A percentile compares a stretch with the other conserved stretches of the same genome.
Evolutionary conservation across 2,113 vertebrate species (phyloP).

Genomic region (zebrafish (Danio rerio)): DNA sequence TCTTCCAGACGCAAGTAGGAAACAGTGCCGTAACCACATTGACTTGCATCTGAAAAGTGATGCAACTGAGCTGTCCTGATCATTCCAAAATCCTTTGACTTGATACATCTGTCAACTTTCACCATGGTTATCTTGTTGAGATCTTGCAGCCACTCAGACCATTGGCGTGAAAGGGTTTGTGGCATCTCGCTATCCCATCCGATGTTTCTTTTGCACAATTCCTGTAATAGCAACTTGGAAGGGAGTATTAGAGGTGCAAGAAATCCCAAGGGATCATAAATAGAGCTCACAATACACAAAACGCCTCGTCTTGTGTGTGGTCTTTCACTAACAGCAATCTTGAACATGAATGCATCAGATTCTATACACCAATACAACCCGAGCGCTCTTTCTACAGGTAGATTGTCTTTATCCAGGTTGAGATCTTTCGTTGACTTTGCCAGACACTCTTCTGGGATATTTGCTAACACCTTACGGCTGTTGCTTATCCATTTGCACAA

Average conservation of each 20-base stretch:
- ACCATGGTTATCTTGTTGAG: constrained; percentile 2
- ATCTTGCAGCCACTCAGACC: constrained; percentile 3
- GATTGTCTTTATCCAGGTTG: neutral
- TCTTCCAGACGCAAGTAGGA: neutral
- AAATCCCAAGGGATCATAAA: constrained; percentile 35
- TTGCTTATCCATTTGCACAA: constrained; percentile 24
- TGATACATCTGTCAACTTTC: neutral
- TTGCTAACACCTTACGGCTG: neutral
- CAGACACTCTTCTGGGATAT: neutral
- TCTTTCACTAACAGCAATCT: neutral
- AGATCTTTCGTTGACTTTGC: neutral
- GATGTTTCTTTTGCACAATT: constrained; percentile 11
- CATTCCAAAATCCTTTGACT: neutral
- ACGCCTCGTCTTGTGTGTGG: neutral
- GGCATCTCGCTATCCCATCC: constrained; percentile 3
- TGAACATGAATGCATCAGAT: constrained; percentile 4
- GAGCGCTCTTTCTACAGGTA: constrained; percentile 1
- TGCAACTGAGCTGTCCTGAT: neutral
- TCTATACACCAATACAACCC: constrained; percentile 29
- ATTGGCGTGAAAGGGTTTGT: neutral
- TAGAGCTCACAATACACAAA: constrained; percentile 28
- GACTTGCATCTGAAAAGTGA: constrained; percentile 27
- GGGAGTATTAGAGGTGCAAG: constrained; percentile 16
- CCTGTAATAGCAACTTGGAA: constrained; percentile 26
- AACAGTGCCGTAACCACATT: constrained; percentile 15